Base-by-base conservation (phyloP, 2,797 vertebrate genomes). In the Anas flavirostris region DNA sequence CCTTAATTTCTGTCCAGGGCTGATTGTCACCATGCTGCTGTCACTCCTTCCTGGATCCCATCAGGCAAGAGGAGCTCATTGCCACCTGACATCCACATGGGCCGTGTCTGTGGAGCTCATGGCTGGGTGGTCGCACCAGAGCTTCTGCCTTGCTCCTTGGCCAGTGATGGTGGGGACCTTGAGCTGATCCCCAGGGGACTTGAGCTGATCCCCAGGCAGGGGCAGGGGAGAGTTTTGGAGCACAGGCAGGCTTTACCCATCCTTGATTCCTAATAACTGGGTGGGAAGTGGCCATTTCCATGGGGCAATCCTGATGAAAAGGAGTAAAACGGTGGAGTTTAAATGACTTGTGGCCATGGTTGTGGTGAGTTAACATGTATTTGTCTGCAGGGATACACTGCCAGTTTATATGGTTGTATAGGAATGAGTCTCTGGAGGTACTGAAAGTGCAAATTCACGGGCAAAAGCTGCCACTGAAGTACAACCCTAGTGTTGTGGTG, bases 361-460 rank as follows among this genome's bases (percentile, higher is more conserved):
- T 7, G 26, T 13, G 7, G 17, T n/a, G 9, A 10, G 12, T 31
- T 69, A 56, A 69, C 9, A 16, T 14, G 11, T 5, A 0, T 43
- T 46, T 10, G 16, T 13, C 31, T 52, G 37, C 23, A n/a, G n/a
- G 50, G 58, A 26, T 9, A 19, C 18, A 22, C 31, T 77, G 31
- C 35, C 55, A 21, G 12, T 62, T 35, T 48, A 29, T 12, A 10
- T 22, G 16, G 19, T 28, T 66, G 29, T 13, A 31, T 33, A 29
- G 22, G 31, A 59, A 73, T 7, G 8, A 28, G 41, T 21, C 14
- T 46, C 13, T 41, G 16, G 21, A 33, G 2, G 11, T 69, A 16
- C 16, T 12, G 12, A 46, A 29, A 10, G 39, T 29, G 23, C 55
- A 70, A 62, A 69, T 14, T 31, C 15, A 16, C 0, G 3, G 21